A percentile compares a stretch with the other conserved stretches of the same genome.
Evolutionary conservation across 2,797 vertebrate species (phyloP).

Genomic region (Crax fasciolata): DNA sequence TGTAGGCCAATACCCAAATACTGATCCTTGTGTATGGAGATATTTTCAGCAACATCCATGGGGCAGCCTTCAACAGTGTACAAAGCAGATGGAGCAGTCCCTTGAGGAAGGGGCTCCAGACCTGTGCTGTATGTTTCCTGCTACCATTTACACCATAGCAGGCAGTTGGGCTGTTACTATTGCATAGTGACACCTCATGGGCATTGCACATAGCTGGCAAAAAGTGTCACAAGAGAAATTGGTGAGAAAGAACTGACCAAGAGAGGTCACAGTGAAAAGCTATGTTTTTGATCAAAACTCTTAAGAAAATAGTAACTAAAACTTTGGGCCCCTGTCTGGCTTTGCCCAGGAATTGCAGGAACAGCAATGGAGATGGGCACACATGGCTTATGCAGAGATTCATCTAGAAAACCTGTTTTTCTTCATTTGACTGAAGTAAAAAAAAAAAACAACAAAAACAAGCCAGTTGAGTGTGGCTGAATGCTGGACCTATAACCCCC

Average conservation of each 20-base stretch:
- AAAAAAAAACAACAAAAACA: not conserved
- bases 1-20: not conserved
- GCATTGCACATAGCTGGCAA: not conserved
- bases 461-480: not conserved
- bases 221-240: not conserved
- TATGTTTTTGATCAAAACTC: not conserved
- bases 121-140: rapidly evolving
- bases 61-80: not conserved
- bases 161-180: not conserved
- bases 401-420: constrained; percentile 22
- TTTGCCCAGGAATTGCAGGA: not conserved
- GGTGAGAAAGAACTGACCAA: not conserved
- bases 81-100: rapidly evolving
- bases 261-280: not conserved
- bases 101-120: not conserved
- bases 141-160: rapidly evolving
- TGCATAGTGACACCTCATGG: not conserved
- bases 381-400: not conserved
- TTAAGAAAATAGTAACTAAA: not conserved
- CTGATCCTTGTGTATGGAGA: not conserved
- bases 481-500: not conserved
- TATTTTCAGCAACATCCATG: not conserved
- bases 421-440: constrained; percentile 21
- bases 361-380: not conserved
- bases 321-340: not conserved